Base-by-base conservation (phyloP, 2,797 vertebrate species). In the Phoeniculus purpureus region DNA sequence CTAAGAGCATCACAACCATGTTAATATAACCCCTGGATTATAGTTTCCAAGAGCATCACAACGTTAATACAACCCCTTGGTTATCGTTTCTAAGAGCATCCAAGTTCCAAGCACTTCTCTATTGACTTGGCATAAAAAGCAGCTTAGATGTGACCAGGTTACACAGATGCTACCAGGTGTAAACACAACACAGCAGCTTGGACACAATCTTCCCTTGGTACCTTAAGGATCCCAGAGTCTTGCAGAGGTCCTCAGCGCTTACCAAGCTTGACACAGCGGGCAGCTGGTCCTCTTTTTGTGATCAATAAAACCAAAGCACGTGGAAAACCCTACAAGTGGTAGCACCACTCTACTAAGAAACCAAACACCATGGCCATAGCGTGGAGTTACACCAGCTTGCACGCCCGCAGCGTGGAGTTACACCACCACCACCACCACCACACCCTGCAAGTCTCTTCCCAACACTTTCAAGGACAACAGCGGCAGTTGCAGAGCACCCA, bases 401-500 rank as follows among this genome's bases (percentile, higher is more conserved):
- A 66, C 43, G 6, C 13, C 78, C 93, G 95, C 17, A 91, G 64
- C 11, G 4, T 76, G 73, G 76, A 94, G 90, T 85, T 68, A 81
- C 48, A 90, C 61, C 92, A 76, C n/a, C 51, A 66, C 74, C 93
- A 92, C 15, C 60, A 91, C 92, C 93, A 92, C 48, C 86, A 89
- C 92, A 59, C 86, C 70, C 90, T 70, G 62, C 81, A 92, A 93
- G 90, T 74, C 94, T 92, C 71, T 95, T 89, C 94, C 4, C 68
- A 89, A 82, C 92, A 89, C 1, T 43, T 93, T 91, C 95, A 94
- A 43, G 58, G 90, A 80, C 90, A 92, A 89, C 2, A 85, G 94
- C 79, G 87, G 94, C 73, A 93, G 94, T 56, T 95, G 95, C 92
- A 96, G 94, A 95, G 86, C 93, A 94, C 92, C 92, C 90, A 94